A percentile compares a stretch with the other conserved stretches of the same genome.
phyloP scores from a whole-genome alignment of 2,797 vertebrate genomes.

The Eutrigla gurnardus region DNA sequence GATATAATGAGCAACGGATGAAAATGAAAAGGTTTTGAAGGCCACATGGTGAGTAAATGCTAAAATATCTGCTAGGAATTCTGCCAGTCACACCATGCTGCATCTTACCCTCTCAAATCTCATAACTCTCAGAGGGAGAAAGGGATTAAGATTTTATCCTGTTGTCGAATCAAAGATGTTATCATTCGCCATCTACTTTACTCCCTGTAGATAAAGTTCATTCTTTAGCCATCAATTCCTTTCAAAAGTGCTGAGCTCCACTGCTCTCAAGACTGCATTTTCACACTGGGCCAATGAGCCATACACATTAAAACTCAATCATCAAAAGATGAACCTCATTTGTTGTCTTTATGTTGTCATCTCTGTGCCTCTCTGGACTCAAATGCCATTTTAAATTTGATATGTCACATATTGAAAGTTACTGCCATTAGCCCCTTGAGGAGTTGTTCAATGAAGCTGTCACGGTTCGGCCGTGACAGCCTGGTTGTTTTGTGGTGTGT shows the following conservation, averaged over 20 bases:
- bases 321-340: not conserved
- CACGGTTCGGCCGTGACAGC: too few species aligned
- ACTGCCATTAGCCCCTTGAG: not conserved
- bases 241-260: constrained; percentile 15
- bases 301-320: constrained; percentile 8
- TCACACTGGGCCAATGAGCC: constrained; percentile 29
- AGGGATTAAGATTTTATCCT: constrained; percentile 55
- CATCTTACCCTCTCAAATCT: constrained; percentile 32
- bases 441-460: not conserved
- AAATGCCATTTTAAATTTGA: constrained; percentile 1
- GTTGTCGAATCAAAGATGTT: constrained; percentile 31
- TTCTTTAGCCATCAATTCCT: constrained; percentile 30
- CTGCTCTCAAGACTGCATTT: constrained; percentile 15
- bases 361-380: not conserved
- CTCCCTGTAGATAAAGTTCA: constrained; percentile 42
- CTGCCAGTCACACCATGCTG: constrained; percentile 11
- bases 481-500: too few species aligned
- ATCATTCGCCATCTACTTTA: constrained; percentile 32
- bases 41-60: not conserved
- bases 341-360: not conserved
- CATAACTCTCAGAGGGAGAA: constrained; percentile 43
- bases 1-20: not conserved
- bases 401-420: not conserved
- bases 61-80: constrained; percentile 24
- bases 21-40: constrained; percentile 8